Percentiles rank a stretch among this genome's conserved stretches.
These are phyloP conservation scores for Struthidea cinerea DNA, from an alignment of 2,113 vertebrate species.

Conservation along the genomic window DNA sequence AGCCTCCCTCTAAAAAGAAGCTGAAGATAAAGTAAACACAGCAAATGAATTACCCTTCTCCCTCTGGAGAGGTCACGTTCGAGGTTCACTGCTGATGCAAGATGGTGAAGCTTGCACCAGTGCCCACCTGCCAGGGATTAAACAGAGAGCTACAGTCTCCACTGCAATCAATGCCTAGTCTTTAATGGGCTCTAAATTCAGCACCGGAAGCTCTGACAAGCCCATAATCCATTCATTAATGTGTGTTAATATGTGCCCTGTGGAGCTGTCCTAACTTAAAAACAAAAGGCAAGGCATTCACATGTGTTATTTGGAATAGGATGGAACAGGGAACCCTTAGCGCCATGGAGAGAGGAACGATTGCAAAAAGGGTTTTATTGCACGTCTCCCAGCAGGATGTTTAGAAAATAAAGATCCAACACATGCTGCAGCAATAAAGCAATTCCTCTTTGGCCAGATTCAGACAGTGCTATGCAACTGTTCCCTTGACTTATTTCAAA, in stretches of 20 bases:
- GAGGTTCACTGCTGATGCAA: constrained; percentile 65
- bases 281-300: constrained; percentile 32
- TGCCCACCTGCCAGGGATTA: constrained; percentile 69
- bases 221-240: constrained; percentile 53
- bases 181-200: constrained; percentile 54
- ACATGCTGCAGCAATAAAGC: constrained; percentile 52
- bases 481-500: constrained; percentile 44
- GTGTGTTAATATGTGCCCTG: constrained; percentile 47
- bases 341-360: not conserved
- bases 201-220: constrained; percentile 45
- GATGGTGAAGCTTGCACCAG: constrained; percentile 46
- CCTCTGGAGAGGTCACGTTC: constrained; percentile 42
- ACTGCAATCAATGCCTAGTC: constrained; percentile 29
- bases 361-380: constrained; percentile 48
- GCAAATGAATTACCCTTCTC: constrained; percentile 53
- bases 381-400: constrained; percentile 26
- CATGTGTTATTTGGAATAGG: constrained; percentile 33
- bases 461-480: constrained; percentile 6
- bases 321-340: not conserved
- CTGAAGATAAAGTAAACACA: constrained; percentile 62
- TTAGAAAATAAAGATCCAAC: constrained; percentile 49
- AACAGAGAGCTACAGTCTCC: constrained; percentile 56
- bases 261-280: constrained; percentile 47
- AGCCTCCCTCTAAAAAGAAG: constrained; percentile 39
- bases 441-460: constrained; percentile 35